These are phyloP conservation scores for Neomorphus geoffroyi DNA, from an alignment of 2,797 vertebrate species.

Conservation along the genomic window DNA sequence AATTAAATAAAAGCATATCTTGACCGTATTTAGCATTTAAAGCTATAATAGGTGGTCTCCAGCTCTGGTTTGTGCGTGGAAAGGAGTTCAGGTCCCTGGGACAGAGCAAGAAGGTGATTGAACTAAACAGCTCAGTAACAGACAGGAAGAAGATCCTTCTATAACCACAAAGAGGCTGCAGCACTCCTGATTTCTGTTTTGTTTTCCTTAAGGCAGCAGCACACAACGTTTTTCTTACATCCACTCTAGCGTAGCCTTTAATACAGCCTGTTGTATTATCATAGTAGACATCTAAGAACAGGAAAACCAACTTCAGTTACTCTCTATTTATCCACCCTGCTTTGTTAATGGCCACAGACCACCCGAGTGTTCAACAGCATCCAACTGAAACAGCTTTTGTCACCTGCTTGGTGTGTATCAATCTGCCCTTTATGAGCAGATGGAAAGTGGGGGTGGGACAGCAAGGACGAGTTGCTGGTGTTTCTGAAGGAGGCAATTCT, in stretches of 20 bases:
- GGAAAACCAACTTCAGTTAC: background rate
- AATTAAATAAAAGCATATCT: background rate
- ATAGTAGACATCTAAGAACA: rapidly evolving
- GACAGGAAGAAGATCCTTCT: background rate
- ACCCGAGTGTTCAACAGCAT: constrained; percentile 39
- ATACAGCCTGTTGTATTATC: background rate
- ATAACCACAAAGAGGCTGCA: background rate
- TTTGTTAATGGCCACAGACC: background rate
- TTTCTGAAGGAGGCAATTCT: constrained; percentile 85
- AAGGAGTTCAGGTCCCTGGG: background rate
- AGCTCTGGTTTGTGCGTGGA: background rate
- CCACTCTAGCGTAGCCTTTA: background rate
- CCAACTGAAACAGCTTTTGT: background rate
- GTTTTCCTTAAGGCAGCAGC: background rate
- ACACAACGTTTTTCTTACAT: background rate
- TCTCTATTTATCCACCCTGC: background rate
- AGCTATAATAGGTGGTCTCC: background rate
- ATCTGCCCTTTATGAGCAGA: background rate
- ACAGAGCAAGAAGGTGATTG: background rate
- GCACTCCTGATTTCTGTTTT: background rate
- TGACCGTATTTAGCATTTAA: background rate
- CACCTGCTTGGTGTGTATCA: background rate
- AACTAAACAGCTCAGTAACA: background rate
- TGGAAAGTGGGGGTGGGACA: background rate
- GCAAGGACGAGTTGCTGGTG: constrained; percentile 64